phyloP scores from a whole-genome alignment of 2,888 invertebrate genomes.

The Polydrusus pterygomalis region DNA sequence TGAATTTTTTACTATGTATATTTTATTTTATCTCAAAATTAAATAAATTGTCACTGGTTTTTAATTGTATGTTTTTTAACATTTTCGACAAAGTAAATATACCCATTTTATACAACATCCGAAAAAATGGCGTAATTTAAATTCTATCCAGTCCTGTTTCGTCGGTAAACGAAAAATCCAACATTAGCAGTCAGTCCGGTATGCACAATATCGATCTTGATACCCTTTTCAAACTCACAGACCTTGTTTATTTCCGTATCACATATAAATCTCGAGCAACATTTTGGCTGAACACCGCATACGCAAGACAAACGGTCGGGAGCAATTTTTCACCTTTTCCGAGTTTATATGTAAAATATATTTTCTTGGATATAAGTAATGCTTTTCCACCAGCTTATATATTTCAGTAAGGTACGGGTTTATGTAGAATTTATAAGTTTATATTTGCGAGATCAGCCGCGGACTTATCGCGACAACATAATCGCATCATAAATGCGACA shows the following conservation, averaged over 20 bases:
- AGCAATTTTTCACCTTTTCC: conserved; percentile 48
- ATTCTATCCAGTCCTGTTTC: conserved; percentile 12
- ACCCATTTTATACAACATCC: not conserved
- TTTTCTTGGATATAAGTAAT: conserved; percentile 36
- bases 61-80: no score
- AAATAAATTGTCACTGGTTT: no score
- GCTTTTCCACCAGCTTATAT: conserved; percentile 40
- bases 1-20: no score
- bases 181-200: conserved; percentile 23
- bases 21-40: no score
- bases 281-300: conserved; percentile 39
- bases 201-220: conserved; percentile 27
- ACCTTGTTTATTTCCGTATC: conserved; percentile 30
- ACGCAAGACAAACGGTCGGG: conserved; percentile 44
- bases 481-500: not conserved
- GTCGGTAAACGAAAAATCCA: conserved; percentile 20
- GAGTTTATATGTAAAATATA: conserved; percentile 49
- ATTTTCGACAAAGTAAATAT: not conserved
- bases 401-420: conserved; percentile 36
- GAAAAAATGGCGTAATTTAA: not conserved
- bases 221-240: conserved; percentile 27
- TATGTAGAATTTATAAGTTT: conserved; percentile 48
- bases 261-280: conserved; percentile 33
- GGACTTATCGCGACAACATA: conserved; percentile 21
- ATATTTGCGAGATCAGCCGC: conserved; percentile 42